These are phyloP conservation scores for Salvator merianae DNA, from an alignment of 2,113 vertebrate species.

Conservation along the genomic window DNA sequence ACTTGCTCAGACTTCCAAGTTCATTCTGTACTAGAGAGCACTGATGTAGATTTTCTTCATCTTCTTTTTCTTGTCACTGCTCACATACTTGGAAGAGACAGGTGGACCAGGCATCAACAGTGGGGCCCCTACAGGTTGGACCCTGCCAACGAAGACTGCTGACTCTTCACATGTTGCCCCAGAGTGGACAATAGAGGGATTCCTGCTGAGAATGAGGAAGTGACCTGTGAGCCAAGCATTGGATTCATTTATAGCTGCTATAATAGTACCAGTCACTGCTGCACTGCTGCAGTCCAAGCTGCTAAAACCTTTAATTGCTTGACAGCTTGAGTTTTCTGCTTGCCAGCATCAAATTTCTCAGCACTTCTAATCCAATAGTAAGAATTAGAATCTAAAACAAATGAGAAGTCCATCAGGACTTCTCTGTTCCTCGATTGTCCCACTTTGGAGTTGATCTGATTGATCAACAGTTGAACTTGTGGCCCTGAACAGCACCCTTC, in stretches of 20 bases:
- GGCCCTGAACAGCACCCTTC: no score
- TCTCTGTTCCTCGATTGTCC: neutral
- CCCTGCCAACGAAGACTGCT: neutral
- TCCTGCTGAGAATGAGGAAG: neutral
- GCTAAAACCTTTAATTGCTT: constrained; percentile 8
- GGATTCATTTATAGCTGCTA: neutral
- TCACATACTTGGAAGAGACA: neutral
- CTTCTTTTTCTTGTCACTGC: neutral
- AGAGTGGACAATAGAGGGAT: neutral
- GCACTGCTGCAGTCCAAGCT: neutral
- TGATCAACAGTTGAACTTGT: neutral
- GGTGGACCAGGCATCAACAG: neutral
- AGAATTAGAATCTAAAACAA: constrained; percentile 6
- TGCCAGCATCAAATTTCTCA: constrained; percentile 7
- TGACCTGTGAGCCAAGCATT: neutral
- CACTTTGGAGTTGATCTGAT: neutral
- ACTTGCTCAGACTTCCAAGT: no score
- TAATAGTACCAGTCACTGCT: neutral
- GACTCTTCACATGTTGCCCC: neutral
- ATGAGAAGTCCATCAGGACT: neutral
- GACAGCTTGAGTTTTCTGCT: neutral
- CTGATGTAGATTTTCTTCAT: no score
- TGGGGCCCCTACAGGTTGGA: no score
- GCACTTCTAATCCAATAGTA: neutral
- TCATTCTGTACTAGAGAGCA: no score